Percentiles rank a stretch among this genome's conserved stretches.
Evolutionary conservation across 2,888 invertebrate species (phyloP).

Genomic region (Platypus cylindrus): DNA sequence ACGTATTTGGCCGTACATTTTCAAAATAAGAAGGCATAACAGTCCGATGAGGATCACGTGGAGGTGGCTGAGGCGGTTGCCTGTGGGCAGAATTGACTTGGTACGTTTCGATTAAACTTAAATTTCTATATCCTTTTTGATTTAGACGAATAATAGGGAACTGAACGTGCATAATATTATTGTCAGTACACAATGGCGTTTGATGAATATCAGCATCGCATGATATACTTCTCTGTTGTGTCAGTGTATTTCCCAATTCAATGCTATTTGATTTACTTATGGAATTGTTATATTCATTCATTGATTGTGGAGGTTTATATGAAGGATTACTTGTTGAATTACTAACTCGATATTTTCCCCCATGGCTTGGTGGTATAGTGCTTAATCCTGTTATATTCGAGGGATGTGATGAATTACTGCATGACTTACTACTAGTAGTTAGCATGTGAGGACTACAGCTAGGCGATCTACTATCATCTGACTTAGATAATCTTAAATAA

Average conservation of each 20-base stretch:
- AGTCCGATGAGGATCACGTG: constrained; percentile 58
- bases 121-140: constrained; percentile 22
- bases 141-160: constrained; percentile 27
- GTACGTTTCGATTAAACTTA: constrained; percentile 25
- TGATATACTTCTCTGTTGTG: constrained; percentile 29
- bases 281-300: constrained; percentile 27
- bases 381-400: constrained; percentile 29
- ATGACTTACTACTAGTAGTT: constrained; percentile 14
- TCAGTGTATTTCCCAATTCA: constrained; percentile 15
- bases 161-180: constrained; percentile 26
- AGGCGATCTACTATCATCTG: constrained; percentile 26
- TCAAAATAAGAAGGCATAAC: constrained; percentile 34
- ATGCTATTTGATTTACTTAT: constrained; percentile 13
- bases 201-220: constrained; percentile 32
- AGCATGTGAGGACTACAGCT: constrained; percentile 27
- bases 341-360: constrained; percentile 24
- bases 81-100: constrained; percentile 19
- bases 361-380: constrained; percentile 29
- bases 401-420: constrained; percentile 20
- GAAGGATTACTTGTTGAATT: constrained; percentile 27
- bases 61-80: constrained; percentile 57
- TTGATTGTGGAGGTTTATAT: constrained; percentile 26
- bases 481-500: constrained; percentile 26
- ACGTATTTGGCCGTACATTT: constrained; percentile 37
- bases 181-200: constrained; percentile 23